A percentile compares a stretch with the other conserved stretches of the same genome.
Conservation (phyloP, 2,888 invertebrate genomes). For the Dione vanillae region DNA sequence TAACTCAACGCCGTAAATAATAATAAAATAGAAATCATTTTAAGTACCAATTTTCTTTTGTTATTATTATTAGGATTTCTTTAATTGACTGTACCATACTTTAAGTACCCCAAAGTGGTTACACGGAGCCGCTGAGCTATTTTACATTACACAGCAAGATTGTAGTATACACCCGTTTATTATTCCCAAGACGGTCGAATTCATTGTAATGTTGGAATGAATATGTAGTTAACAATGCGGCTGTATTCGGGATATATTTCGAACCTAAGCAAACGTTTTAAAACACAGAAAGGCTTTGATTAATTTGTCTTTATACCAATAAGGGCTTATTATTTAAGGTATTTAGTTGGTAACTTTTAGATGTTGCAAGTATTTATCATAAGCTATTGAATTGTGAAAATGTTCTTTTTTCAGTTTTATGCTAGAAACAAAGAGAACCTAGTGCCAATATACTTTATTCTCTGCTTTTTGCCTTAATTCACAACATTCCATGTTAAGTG, state of each 20-base stretch:
- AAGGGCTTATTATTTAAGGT: too few species aligned
- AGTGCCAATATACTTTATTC: background rate
- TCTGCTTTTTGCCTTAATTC: too few species aligned
- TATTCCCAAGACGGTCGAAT: slow-evolving; percentile 16
- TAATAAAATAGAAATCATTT: too few species aligned
- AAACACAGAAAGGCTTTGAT: too few species aligned
- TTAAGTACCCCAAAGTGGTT: slow-evolving; percentile 4
- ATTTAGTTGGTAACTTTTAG: too few species aligned
- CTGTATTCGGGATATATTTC: background rate
- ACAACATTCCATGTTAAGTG: too few species aligned
- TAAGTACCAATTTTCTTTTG: background rate
- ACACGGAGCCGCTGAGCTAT: slow-evolving; percentile 2
- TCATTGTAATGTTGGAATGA: slow-evolving; percentile 11
- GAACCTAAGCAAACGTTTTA: too few species aligned
- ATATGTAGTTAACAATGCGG: slow-evolving; percentile 1
- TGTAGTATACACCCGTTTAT: slow-evolving; percentile 20
- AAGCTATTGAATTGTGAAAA: too few species aligned
- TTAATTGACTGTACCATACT: background rate
- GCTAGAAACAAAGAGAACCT: background rate
- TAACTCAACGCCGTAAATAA: too few species aligned
- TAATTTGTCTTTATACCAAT: too few species aligned
- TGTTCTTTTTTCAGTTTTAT: too few species aligned
- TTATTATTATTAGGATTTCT: background rate
- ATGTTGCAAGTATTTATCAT: too few species aligned
- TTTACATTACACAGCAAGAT: slow-evolving; percentile 25